A percentile compares a stretch with the other conserved stretches of the same genome.
These are phyloP conservation scores for Orius laevigatus DNA, from an alignment of 1,140 invertebrate genomes.

Conservation along the genomic window DNA sequence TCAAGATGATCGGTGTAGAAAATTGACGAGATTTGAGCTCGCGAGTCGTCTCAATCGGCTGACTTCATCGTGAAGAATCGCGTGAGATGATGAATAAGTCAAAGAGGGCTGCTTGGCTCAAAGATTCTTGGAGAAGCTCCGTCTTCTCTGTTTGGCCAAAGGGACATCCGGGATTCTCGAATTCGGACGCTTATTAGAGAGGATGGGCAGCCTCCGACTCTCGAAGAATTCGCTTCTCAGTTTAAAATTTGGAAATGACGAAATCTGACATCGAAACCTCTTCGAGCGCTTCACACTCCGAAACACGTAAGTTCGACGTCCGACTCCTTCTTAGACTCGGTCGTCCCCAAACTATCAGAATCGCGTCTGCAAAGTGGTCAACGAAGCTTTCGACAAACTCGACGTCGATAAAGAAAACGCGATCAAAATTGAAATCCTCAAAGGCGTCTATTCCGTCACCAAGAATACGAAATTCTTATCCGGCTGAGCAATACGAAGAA, in stretches of 20 bases:
- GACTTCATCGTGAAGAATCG: slow-evolving; percentile 53
- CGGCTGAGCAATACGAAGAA: slow-evolving; percentile 79
- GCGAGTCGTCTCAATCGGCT: slow-evolving; percentile 26
- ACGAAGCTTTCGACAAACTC: slow-evolving; percentile 75
- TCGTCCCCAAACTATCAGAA: too few species aligned
- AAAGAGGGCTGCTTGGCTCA: slow-evolving; percentile 32
- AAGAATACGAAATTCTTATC: slow-evolving; percentile 66
- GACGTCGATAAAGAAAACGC: slow-evolving; percentile 73
- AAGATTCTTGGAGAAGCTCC: slow-evolving; percentile 71
- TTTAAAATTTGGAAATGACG: too few species aligned
- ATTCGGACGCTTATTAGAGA: too few species aligned
- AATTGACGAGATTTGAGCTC: too few species aligned
- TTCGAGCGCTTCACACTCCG: too few species aligned
- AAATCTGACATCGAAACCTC: too few species aligned
- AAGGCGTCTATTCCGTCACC: slow-evolving; percentile 64
- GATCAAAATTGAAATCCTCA: slow-evolving; percentile 71
- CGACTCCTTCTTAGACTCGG: too few species aligned
- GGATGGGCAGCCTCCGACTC: too few species aligned
- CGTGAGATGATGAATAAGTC: slow-evolving; percentile 70
- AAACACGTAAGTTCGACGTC: too few species aligned
- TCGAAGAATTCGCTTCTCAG: too few species aligned
- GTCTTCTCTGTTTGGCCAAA: slow-evolving; percentile 34
- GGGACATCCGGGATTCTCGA: too few species aligned
- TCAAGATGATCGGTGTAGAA: too few species aligned
- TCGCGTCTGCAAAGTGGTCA: slow-evolving; percentile 40